Evolutionary conservation across 2,888 invertebrate species (phyloP).

Genomic region (Megastigmus dorsalis): DNA sequence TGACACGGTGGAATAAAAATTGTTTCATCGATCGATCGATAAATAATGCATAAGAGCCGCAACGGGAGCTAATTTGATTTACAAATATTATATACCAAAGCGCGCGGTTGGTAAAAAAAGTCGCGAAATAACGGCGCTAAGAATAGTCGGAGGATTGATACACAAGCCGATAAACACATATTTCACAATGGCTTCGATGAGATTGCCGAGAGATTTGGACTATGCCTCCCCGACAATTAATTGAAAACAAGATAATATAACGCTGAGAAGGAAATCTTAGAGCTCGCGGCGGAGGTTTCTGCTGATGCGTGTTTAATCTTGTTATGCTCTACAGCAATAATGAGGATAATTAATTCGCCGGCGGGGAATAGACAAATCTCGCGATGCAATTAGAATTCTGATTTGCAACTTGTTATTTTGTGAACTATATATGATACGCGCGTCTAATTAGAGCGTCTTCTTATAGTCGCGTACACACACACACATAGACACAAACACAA

Average conservation of each 20-base stretch:
- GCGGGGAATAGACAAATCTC: constrained; percentile 59
- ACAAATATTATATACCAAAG: no score
- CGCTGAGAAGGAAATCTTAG: neutral
- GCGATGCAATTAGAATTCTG: constrained; percentile 69
- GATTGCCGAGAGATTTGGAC: constrained; percentile 59
- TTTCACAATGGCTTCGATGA: constrained; percentile 24
- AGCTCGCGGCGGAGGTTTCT: neutral
- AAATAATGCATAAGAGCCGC: neutral
- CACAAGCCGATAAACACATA: constrained; percentile 13
- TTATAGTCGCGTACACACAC: no score
- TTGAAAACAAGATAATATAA: constrained; percentile 69
- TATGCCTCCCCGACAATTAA: constrained; percentile 70
- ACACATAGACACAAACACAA: no score
- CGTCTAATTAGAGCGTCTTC: constrained; percentile 66
- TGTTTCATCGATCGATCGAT: no score
- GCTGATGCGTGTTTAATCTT: constrained; percentile 34
- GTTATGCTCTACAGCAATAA: constrained; percentile 41
- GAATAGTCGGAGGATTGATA: neutral
- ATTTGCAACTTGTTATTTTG: constrained; percentile 71
- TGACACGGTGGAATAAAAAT: no score
- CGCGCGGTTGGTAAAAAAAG: no score
- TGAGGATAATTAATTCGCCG: constrained; percentile 66
- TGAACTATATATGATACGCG: constrained; percentile 61
- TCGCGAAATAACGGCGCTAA: neutral
- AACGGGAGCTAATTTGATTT: constrained; percentile 22